Percentiles rank a stretch among this genome's conserved stretches.
Conservation (phyloP, 2,113 vertebrate species). For the Callorhinus ursinus region DNA sequence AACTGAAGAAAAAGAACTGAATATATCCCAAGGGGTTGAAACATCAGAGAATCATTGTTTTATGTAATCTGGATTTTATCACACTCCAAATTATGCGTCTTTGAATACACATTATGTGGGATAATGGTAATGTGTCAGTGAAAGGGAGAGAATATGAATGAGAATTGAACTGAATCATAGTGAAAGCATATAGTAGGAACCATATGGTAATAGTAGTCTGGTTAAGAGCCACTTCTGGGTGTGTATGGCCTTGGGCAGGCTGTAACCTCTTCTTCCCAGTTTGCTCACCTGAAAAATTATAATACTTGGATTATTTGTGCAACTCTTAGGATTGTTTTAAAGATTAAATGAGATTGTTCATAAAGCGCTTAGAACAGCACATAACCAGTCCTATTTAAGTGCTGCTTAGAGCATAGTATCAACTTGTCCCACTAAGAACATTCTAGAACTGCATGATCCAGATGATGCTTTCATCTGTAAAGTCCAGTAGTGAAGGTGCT, state of each 20-base stretch:
- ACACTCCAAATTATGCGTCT: background rate
- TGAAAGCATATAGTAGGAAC: background rate
- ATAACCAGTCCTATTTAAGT: background rate
- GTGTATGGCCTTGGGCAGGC: background rate
- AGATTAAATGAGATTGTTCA: conserved; percentile 34
- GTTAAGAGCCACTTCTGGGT: background rate
- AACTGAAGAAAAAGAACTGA: background rate
- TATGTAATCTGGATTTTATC: conserved; percentile 23
- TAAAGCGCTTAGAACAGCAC: background rate
- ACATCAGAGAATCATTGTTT: background rate
- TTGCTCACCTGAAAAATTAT: background rate
- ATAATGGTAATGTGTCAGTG: background rate
- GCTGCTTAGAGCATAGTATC: background rate
- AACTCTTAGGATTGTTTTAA: background rate
- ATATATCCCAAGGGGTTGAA: background rate
- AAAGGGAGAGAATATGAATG: background rate
- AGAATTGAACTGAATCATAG: background rate
- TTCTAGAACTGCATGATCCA: background rate
- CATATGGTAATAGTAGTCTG: background rate
- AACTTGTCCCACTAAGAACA: background rate
- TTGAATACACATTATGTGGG: background rate
- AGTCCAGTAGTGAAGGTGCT: background rate
- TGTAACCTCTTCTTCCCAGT: background rate
- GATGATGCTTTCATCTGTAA: background rate
- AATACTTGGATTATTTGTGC: background rate